Conservation (phyloP, 2,888 invertebrate genomes). For the Drosophila buzzatii region DNA sequence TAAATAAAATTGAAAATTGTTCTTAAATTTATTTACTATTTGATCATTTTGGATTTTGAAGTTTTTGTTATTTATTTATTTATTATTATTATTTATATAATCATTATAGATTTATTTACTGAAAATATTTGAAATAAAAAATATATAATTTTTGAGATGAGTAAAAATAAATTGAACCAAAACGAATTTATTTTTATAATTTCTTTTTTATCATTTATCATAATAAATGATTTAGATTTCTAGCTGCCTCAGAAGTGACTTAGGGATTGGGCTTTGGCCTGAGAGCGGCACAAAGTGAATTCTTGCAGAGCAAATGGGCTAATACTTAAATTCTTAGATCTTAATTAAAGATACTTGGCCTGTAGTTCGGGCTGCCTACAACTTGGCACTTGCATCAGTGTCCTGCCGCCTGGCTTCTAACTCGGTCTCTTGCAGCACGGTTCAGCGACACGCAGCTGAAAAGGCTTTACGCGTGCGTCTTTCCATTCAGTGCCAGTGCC, state of each 20-base stretch:
- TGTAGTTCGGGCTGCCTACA: slow-evolving; percentile 1
- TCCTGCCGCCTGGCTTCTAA: slow-evolving; percentile 26
- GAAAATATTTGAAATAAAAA: too few relatives aligned
- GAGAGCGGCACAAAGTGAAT: slow-evolving; percentile 5
- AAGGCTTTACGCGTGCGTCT: slow-evolving; percentile 62
- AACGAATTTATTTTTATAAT: too few relatives aligned
- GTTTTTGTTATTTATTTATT: too few relatives aligned
- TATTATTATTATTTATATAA: too few relatives aligned
- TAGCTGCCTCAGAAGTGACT: background rate
- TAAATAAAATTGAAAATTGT: too few relatives aligned
- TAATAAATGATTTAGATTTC: background rate
- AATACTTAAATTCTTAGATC: slow-evolving; percentile 19
- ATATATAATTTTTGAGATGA: too few relatives aligned
- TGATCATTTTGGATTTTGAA: too few relatives aligned
- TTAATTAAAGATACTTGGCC: slow-evolving; percentile 24
- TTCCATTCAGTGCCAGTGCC: slow-evolving; percentile 52
- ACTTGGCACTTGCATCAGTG: slow-evolving; percentile 17
- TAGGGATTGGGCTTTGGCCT: background rate
- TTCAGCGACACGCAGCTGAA: slow-evolving; percentile 72
- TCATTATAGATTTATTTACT: too few relatives aligned
- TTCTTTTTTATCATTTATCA: too few relatives aligned
- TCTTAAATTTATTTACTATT: too few relatives aligned
- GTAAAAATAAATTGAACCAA: too few relatives aligned
- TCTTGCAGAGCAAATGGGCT: slow-evolving; percentile 10
- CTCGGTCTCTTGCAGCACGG: slow-evolving; percentile 29